Evolutionary conservation across 2,113 vertebrate genomes (phyloP).

Genomic region (Misgurnus anguillicaudatus): DNA sequence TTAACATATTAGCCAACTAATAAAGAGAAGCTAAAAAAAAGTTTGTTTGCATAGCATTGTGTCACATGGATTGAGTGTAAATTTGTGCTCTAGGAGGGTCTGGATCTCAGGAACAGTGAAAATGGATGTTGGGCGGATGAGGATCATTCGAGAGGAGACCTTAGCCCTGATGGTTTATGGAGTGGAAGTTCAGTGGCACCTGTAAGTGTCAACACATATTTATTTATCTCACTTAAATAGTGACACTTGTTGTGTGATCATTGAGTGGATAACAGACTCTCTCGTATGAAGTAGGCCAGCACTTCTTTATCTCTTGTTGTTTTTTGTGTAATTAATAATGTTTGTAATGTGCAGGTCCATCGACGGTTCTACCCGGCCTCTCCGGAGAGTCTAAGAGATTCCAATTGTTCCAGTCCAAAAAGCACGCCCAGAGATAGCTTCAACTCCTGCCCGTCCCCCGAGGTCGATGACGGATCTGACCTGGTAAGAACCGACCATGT

Average conservation of each 20-base stretch:
- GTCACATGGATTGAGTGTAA: slow-evolving; percentile 55
- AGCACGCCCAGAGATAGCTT: slow-evolving; percentile 70
- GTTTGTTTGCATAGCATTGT: background rate
- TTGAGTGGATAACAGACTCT: background rate
- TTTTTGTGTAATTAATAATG: background rate
- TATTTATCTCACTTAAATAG: slow-evolving; percentile 23
- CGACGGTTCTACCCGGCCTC: slow-evolving; percentile 58
- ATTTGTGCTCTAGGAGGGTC: slow-evolving; percentile 36
- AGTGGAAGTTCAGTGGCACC: slow-evolving; percentile 12
- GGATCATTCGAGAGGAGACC: slow-evolving; percentile 25
- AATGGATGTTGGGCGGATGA: slow-evolving; percentile 17
- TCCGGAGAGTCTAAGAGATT: slow-evolving; percentile 64
- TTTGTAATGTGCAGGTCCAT: slow-evolving; percentile 56
- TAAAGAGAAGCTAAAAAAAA: too few species aligned
- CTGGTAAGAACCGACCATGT: slow-evolving; percentile 60
- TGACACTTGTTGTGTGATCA: background rate
- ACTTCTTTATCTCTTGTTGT: too few species aligned
- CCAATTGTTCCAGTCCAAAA: slow-evolving; percentile 69
- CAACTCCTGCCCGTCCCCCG: slow-evolving; percentile 73
- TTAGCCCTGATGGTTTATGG: slow-evolving; percentile 32
- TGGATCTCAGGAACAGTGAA: slow-evolving; percentile 17
- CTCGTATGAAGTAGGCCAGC: background rate
- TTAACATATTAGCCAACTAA: too few species aligned
- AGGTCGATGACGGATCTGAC: slow-evolving; percentile 69
- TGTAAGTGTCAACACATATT: slow-evolving; percentile 35